Base-by-base conservation (phyloP, 1,140 invertebrate genomes). In the Epicauta chinensis region DNA sequence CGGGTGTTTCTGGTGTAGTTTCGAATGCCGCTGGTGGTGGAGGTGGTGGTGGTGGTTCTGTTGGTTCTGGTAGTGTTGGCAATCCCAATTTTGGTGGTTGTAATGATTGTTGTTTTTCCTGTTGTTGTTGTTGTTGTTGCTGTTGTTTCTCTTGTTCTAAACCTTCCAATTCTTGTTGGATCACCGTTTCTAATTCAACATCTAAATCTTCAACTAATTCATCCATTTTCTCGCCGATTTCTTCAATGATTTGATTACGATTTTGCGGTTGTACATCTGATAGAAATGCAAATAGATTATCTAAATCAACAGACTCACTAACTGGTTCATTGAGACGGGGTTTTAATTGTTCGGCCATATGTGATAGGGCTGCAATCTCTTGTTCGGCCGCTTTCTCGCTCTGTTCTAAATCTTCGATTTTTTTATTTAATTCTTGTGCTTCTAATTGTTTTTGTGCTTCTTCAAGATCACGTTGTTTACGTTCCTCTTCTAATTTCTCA, bases 251-350 rank as follows among this genome's bases (percentile, higher is more conserved):
- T 17, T 65, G 60, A 39, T 63, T 64, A 3, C 76, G 71, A 34
- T 73, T 69, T 69, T 79, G 61, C 2, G 75, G 74, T 11, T 89
- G 85, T 11, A 90, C 82, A 53, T 93, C 89, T 0, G 88, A 88
- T 6, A 97, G 74, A 68, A 97, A 97, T 39, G 89, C 89, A 72
- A 96, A 97, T 61, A 97, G 76, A 72, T 93, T 92, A 69, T 97
- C 93, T 41, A 97, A 75, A 68, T 95, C 91, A 0, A 95, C 85
- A 0, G 88, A 87, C 34, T 77, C 69, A 59, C 58, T 67, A 65
- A 44, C 75, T 54, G 48, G 74, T 34, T 79, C 75, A 0, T 71
- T 70, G 55, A 81, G 72, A 35, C 80, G 82, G 2, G 77, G 77
- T 67, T 86, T 87, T 54, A 87, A 72, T 53, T 87, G 82, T 65